Percentiles rank a stretch among this genome's conserved stretches.
phyloP scores from a whole-genome alignment of 2,888 invertebrate species.

The Drosophila nigritarsus region DNA sequence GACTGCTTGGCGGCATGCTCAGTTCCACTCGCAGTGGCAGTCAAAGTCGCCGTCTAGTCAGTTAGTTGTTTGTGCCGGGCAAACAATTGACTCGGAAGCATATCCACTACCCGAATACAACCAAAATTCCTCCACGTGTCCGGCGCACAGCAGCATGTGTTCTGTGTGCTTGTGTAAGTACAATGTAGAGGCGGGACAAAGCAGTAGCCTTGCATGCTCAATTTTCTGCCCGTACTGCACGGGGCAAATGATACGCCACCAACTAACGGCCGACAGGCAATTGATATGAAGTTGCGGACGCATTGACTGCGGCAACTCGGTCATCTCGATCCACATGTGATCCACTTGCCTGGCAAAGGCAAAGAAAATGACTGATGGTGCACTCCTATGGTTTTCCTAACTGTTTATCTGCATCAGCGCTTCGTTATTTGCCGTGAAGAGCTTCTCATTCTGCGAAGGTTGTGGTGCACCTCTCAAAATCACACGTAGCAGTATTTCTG shows the following conservation, averaged over 20 bases:
- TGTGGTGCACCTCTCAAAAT: slow-evolving; percentile 41
- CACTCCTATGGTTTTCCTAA: slow-evolving; percentile 72
- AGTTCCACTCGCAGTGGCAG: slow-evolving; percentile 21
- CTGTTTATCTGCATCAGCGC: slow-evolving; percentile 75
- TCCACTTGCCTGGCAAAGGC: slow-evolving; percentile 44
- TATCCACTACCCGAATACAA: slow-evolving; percentile 17
- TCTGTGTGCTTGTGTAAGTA: slow-evolving; percentile 15
- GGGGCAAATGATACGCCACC: slow-evolving; percentile 36
- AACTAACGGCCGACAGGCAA: slow-evolving; percentile 25
- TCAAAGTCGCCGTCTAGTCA: slow-evolving; percentile 27
- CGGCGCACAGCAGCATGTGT: slow-evolving; percentile 30
- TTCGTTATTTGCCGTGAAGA: slow-evolving; percentile 43
- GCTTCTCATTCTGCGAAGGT: slow-evolving; percentile 53
- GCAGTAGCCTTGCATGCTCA: slow-evolving; percentile 34
- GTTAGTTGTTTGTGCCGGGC: slow-evolving; percentile 52
- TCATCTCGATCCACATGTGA: slow-evolving; percentile 65
- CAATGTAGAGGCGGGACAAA: slow-evolving; percentile 2
- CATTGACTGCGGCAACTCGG: slow-evolving; percentile 52
- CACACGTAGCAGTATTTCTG: slow-evolving; percentile 1
- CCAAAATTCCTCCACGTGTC: slow-evolving; percentile 58
- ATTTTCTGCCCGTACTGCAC: slow-evolving; percentile 19
- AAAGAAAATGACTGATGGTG: slow-evolving; percentile 34
- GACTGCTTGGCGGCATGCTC: slow-evolving; percentile 40
- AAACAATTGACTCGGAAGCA: slow-evolving; percentile 71
- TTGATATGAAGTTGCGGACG: slow-evolving; percentile 48